phyloP scores from a whole-genome alignment of 2,113 vertebrate genomes.

The Lanius collurio region DNA sequence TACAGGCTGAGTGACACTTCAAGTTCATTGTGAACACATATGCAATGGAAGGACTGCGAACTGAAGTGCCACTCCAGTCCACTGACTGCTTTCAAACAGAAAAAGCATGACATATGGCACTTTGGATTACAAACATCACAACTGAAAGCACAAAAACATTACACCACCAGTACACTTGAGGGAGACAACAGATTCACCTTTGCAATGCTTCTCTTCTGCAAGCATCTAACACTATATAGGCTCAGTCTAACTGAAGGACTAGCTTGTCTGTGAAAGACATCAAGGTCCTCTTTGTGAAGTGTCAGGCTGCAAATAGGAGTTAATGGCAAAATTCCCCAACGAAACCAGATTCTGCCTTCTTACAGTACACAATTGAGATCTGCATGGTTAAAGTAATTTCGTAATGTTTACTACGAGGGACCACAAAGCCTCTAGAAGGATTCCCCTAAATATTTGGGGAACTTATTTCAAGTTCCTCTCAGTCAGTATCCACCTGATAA shows the following conservation, averaged over 20 bases:
- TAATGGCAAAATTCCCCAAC: not conserved
- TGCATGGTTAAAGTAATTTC: not conserved
- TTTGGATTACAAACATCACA: not conserved
- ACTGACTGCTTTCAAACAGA: not conserved
- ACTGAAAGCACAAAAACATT: not conserved
- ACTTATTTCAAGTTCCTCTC: not conserved
- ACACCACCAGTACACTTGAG: not conserved
- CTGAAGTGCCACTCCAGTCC: not conserved
- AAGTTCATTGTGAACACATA: not conserved
- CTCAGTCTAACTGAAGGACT: not conserved
- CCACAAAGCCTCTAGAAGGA: not conserved
- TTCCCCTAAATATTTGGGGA: not conserved
- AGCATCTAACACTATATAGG: not conserved
- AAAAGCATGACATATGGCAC: not conserved
- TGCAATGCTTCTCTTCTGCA: not conserved
- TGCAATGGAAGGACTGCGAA: fast-evolving
- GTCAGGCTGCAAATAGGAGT: not conserved
- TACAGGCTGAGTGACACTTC: not conserved
- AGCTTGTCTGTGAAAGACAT: not conserved
- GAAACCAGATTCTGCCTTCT: not conserved
- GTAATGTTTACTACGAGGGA: not conserved
- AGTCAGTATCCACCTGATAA: not conserved
- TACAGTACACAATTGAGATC: not conserved
- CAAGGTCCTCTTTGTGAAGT: not conserved
- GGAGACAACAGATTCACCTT: not conserved